Percentiles rank a stretch among this genome's conserved stretches.
phyloP scores from a whole-genome alignment of 2,888 invertebrate genomes.

The Calameuta idolon region DNA sequence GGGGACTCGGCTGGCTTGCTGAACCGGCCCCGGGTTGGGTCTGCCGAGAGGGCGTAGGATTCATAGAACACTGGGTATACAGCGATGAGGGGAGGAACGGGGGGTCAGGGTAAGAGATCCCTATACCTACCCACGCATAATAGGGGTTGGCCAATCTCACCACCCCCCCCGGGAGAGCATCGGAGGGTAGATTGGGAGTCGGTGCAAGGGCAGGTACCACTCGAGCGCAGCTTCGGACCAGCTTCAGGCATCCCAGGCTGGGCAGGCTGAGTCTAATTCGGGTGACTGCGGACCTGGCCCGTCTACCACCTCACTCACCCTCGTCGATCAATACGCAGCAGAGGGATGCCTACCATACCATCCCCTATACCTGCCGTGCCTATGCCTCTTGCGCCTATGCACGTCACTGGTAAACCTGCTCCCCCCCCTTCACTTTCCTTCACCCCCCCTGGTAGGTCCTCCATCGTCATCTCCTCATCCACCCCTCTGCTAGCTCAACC shows the following conservation, averaged over 20 bases:
- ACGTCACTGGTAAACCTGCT: background rate
- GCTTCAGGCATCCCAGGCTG: slow-evolving; percentile 5
- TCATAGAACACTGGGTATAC: background rate
- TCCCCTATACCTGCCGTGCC: background rate
- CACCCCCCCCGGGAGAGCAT: background rate
- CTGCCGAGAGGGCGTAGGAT: background rate
- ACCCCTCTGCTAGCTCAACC: background rate
- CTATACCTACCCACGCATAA: background rate
- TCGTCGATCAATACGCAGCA: slow-evolving; percentile 50
- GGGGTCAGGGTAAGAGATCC: background rate
- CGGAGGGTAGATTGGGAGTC: background rate
- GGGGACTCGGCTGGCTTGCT: background rate
- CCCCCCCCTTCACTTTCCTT: background rate
- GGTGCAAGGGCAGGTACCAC: background rate
- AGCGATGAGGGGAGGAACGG: background rate
- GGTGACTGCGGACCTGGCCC: slow-evolving; percentile 46
- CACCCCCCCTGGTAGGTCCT: background rate
- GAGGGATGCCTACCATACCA: slow-evolving; percentile 31
- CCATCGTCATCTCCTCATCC: background rate
- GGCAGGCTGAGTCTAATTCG: slow-evolving; percentile 43
- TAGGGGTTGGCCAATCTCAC: too few species aligned
- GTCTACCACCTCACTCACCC: slow-evolving; percentile 36
- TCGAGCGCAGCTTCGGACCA: background rate
- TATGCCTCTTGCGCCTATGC: slow-evolving; percentile 2
- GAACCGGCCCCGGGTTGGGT: background rate